Evolutionary conservation across 2,113 vertebrate species (phyloP).

Genomic region (Cebus imitator): DNA sequence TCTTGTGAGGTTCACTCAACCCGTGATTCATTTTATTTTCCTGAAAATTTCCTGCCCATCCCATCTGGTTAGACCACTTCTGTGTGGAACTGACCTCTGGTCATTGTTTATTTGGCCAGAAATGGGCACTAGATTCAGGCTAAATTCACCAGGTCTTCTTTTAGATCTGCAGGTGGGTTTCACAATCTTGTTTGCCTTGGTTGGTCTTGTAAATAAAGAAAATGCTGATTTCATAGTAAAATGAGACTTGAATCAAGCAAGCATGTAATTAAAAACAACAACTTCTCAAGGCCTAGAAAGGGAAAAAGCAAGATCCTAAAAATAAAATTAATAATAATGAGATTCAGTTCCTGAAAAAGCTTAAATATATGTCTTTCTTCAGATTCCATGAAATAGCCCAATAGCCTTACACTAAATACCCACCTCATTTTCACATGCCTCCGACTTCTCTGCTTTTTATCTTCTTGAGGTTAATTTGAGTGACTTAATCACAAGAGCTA

Average conservation of each 20-base stretch:
- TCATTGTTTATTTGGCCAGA: neutral
- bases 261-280: neutral
- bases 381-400: neutral
- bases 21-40: neutral
- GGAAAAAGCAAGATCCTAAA: neutral
- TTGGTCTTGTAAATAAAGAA: neutral
- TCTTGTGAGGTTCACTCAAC: neutral
- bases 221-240: neutral
- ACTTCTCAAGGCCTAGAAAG: neutral
- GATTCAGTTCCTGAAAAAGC: neutral
- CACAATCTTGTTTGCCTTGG: neutral
- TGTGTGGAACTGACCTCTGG: neutral
- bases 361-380: neutral
- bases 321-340: neutral
- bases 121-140: neutral
- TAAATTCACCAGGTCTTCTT: neutral
- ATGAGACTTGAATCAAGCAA: neutral
- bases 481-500: neutral
- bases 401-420: neutral
- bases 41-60: neutral
- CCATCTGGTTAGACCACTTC: neutral
- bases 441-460: neutral
- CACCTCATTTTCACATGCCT: neutral
- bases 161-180: neutral
- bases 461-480: neutral